Evolutionary conservation across 1,140 invertebrate species (phyloP).

Genomic region (Gonatopus flavifemur): DNA sequence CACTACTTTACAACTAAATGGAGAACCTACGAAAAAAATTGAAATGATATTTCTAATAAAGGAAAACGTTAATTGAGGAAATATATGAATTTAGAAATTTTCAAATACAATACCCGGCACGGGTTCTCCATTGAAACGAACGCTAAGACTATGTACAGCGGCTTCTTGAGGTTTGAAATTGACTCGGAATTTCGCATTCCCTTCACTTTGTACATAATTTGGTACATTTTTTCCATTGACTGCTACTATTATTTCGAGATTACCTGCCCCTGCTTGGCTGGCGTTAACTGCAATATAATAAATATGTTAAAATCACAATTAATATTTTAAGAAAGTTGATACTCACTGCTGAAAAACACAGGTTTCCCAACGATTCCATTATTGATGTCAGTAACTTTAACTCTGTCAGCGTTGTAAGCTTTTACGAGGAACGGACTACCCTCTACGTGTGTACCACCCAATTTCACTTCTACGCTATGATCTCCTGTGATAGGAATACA

Average conservation of each 20-base stretch:
- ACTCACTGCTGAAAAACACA: constrained; percentile 89
- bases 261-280: constrained; percentile 85
- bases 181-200: constrained; percentile 92
- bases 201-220: constrained; percentile 97
- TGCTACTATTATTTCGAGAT: constrained; percentile 96
- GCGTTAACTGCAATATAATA: constrained; percentile 68
- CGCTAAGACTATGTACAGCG: constrained; percentile 83
- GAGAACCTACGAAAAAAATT: constrained; percentile 68
- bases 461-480: constrained; percentile 87
- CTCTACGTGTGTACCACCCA: constrained; percentile 81
- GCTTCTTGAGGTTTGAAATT: constrained; percentile 96
- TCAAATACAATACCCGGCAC: constrained; percentile 70
- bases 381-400: constrained; percentile 87
- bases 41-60: constrained; percentile 2
- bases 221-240: constrained; percentile 97
- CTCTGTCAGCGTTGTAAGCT: constrained; percentile 90
- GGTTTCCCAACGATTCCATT: constrained; percentile 88
- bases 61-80: neutral
- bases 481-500: constrained; percentile 62
- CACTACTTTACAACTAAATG: constrained; percentile 81
- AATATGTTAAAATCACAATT: neutral
- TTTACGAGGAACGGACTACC: constrained; percentile 94
- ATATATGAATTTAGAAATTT: neutral
- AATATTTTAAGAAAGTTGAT: constrained; percentile 4
- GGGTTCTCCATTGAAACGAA: constrained; percentile 94